Base-by-base conservation (phyloP, 2,797 vertebrate species). In the Platalea minor region DNA sequence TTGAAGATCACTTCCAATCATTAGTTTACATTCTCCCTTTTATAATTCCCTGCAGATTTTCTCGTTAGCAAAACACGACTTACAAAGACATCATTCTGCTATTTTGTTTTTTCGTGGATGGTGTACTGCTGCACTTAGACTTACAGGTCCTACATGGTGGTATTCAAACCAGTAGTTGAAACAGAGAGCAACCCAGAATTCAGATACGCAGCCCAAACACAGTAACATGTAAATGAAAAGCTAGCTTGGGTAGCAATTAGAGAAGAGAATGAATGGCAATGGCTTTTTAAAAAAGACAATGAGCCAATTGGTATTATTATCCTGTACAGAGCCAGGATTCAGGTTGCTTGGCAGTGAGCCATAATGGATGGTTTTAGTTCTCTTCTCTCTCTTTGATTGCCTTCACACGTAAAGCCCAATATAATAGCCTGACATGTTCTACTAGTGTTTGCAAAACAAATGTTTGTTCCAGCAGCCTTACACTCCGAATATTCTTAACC, bases 251-350 rank as follows among this genome's bases (percentile, higher is more conserved):
- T 23, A 91, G 19, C 73, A 95, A 68, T 92, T 60, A 85, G 72
- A 83, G 37, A 56, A 6, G 54, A 68, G 50, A 72, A 81, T 50
- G 23, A 90, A 68, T 59, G 67, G 68, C 85, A 91, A 78, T 65
- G 51, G 39, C 53, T 94, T 84, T 79, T 91, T 89, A 31, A 63
- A 31, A 43, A 91, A 92, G 43, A 84, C n/a, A 70, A 19, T 79
- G 64, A 95, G 50, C 63, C 87, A 93, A 50, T 95, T 91, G 86
- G 51, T 95, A 67, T 90, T 85, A 91, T 94, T 95, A 96, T 91
- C 56, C 37, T 21, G 7, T 48, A n/a, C 24, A 48, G 37, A 94
- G 48, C 54, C 57, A 82, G 79, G 43, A 50, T 67, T 92, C 65
- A 89, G 63, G 85, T 81, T 83, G 48, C 23, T 83, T 93, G 91